A percentile compares a stretch with the other conserved stretches of the same genome.
Evolutionary conservation across 64 coral and sea anemone species (phyloP).

Genomic region (Pocillopora damicornis): DNA sequence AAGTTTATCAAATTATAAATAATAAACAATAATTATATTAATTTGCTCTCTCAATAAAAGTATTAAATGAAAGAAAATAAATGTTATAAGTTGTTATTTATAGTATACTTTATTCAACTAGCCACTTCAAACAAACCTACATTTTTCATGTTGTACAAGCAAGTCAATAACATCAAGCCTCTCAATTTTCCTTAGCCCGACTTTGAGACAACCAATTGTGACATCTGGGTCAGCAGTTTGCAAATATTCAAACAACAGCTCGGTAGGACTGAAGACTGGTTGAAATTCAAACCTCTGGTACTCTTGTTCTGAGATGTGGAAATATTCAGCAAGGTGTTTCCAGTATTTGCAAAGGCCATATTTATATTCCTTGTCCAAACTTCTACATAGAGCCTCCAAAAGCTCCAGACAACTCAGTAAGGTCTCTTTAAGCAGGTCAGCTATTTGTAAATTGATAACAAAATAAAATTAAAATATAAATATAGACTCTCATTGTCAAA

Average conservation of each 20-base stretch:
- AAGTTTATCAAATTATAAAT: too few species aligned
- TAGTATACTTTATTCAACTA: neutral
- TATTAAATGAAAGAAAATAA: too few species aligned
- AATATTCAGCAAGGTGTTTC: slow-evolving; percentile 21
- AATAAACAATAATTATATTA: too few species aligned
- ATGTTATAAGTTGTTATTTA: too few species aligned
- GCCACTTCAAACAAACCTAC: neutral
- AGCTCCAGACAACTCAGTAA: neutral
- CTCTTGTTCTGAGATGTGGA: neutral
- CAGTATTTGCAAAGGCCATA: slow-evolving; percentile 30
- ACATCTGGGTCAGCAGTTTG: neutral
- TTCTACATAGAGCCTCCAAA: neutral
- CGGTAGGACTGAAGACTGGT: slow-evolving; percentile 17
- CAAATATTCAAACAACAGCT: slow-evolving; percentile 34
- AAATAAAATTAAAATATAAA: neutral
- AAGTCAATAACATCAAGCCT: slow-evolving; percentile 12
- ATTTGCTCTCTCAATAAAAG: too few species aligned
- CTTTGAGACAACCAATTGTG: slow-evolving; percentile 18
- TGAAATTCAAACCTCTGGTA: slow-evolving; percentile 22
- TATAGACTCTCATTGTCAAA: neutral
- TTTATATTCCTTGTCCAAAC: slow-evolving; percentile 27
- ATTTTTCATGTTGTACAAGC: neutral
- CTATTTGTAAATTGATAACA: neutral
- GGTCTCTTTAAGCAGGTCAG: neutral
- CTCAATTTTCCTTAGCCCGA: neutral